Percentiles rank a stretch among this genome's conserved stretches.
These are phyloP conservation scores for Eubasilissa splendida DNA, from an alignment of 2,888 invertebrate species.

Conservation along the genomic window DNA sequence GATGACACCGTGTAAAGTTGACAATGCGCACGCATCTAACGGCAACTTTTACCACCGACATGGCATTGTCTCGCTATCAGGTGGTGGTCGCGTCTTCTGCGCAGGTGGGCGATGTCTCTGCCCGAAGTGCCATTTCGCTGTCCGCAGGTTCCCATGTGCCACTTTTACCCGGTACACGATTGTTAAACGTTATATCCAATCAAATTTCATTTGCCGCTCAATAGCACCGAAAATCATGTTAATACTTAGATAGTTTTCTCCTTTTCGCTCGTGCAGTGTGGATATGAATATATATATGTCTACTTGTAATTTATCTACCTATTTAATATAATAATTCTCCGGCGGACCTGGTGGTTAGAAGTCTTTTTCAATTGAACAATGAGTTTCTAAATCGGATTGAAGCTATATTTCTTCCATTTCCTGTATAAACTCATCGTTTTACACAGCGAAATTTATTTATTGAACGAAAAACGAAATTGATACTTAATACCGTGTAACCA, in stretches of 20 bases:
- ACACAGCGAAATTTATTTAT: too few relatives aligned
- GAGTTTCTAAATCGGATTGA: too few relatives aligned
- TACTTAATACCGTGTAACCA: too few relatives aligned
- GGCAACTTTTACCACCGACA: not conserved
- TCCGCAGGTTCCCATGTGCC: conserved; percentile 26
- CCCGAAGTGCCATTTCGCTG: not conserved
- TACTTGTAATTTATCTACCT: too few relatives aligned
- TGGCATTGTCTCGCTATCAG: not conserved
- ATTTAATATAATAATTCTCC: too few relatives aligned
- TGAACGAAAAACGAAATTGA: too few relatives aligned
- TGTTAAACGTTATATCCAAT: conserved; percentile 27
- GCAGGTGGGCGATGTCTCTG: not conserved
- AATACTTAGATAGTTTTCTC: not conserved
- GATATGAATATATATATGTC: too few relatives aligned
- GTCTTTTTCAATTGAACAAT: too few relatives aligned
- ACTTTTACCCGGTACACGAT: conserved; percentile 17
- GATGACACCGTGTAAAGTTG: too few relatives aligned
- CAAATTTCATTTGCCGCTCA: conserved; percentile 1
- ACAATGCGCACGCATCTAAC: not conserved
- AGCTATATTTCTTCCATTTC: too few relatives aligned
- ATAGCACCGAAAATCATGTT: not conserved
- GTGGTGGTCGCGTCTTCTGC: not conserved
- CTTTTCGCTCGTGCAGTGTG: not conserved
- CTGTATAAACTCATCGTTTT: too few relatives aligned
- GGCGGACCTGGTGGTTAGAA: too few relatives aligned